phyloP scores from a whole-genome alignment of 1,140 invertebrate species.

The Tribolium madens region DNA sequence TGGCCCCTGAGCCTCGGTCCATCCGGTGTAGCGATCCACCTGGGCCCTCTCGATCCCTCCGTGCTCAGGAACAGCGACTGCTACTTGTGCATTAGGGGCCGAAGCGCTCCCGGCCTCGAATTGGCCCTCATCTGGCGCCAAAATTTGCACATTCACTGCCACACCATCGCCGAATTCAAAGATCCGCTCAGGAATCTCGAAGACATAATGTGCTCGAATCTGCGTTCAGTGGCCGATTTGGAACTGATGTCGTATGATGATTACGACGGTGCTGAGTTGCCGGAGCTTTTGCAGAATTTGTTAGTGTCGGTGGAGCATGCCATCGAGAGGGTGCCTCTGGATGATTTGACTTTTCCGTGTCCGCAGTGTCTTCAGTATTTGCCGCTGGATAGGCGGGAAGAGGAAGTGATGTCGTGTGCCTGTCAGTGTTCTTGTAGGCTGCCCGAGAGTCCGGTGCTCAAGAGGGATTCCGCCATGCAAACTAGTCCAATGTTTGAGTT shows the following conservation, averaged over 20 bases:
- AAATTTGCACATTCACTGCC: conserved; percentile 57
- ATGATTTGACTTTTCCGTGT: conserved; percentile 74
- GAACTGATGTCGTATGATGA: conserved; percentile 60
- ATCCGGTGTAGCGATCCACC: conserved; percentile 62
- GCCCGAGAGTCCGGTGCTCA: conserved; percentile 53
- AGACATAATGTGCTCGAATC: conserved; percentile 62
- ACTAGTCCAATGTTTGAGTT: conserved; percentile 73
- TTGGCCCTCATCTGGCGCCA: conserved; percentile 62
- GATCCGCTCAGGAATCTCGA: conserved; percentile 56
- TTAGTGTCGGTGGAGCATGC: conserved; percentile 76
- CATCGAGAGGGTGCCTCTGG: conserved; percentile 75
- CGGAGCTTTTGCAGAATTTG: conserved; percentile 73
- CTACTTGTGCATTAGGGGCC: conserved; percentile 59
- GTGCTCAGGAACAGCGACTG: conserved; percentile 62
- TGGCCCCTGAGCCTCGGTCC: conserved; percentile 63
- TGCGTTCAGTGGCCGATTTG: conserved; percentile 57
- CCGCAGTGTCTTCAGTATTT: conserved; percentile 70
- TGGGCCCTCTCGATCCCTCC: conserved; percentile 58
- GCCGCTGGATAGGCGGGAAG: conserved; percentile 59
- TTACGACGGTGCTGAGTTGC: conserved; percentile 68
- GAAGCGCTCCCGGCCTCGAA: conserved; percentile 60
- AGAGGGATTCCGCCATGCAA: conserved; percentile 66
- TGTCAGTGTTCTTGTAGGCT: conserved; percentile 62
- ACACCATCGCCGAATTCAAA: conserved; percentile 61
- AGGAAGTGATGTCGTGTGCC: conserved; percentile 58